Evolutionary conservation across 1,140 invertebrate species (phyloP), one percentile per base, ranked within the genome.

Genomic region (Parapsyche elsis): DNA sequence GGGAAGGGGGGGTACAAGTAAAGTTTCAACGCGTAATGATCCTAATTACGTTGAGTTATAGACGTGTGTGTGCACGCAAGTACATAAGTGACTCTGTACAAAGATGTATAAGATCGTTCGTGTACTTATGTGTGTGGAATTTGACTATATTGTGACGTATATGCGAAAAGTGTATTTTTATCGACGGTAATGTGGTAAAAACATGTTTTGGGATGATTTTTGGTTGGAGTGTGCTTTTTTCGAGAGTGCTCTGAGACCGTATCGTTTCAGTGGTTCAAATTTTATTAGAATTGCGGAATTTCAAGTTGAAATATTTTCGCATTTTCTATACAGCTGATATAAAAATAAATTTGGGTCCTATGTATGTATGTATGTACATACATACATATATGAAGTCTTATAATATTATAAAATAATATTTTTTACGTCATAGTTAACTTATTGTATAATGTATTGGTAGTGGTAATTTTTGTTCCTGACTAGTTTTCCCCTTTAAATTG

Each of bases 11-110:
- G 64, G 26, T 67, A 67, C 9, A 16, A n/a, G n/a, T n/a, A 53
- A 61, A 61, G n/a, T 61, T 61, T 61, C n/a, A 21, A 16, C n/a
- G 19, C 24, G 9, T 12, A 67, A 67, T 26, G 64, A 67, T 23
- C 64, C 21, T 67, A 26, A 26, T 67, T 67, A 67, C n/a, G 64
- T n/a, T 67, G 10, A 67, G n/a, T 67, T 67, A 67, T 26, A 16
- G 10, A 10, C 1, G 10, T 53, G 49, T 53, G 49, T 53, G 49
- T 53, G 10, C 16, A 16, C 16, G 2, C 12, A 53, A 1, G 10
- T 53, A 53, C 16, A 53, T 53, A 46, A 46, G n/a, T n/a, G n/a
- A n/a, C n/a, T n/a, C n/a, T 38, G 7, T 1, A 38, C 7, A 38
- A 38, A 38, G 1, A 38, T 7, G 7, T 38, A 38, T 38, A 38